Base-by-base conservation (phyloP, 2,888 invertebrate genomes). In the Iselma pallidipennis region DNA sequence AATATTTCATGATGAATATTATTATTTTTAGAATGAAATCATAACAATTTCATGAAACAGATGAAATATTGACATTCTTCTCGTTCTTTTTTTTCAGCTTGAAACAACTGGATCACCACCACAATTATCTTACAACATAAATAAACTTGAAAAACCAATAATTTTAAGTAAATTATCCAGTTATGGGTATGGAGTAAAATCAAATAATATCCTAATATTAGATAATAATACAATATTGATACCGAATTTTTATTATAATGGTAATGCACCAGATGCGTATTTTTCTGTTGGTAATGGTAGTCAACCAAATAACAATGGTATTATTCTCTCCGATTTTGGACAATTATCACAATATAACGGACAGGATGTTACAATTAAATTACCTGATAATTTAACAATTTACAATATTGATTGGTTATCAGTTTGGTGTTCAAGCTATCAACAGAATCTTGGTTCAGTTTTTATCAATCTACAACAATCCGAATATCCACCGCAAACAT, bases 211-310 rank as follows among this genome's bases (percentile, higher is more conserved):
- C 3, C 55, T 57, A 49, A 66, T 71, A 21, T 7, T 68, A 12
- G 65, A 69, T 49, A 56, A 63, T 2, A 59, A 55, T 7, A 69
- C 66, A 4, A 58, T 73, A 26, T 59, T 59, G 31, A 66, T 73
- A 28, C 49, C 60, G 16, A 59, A 71, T 19, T 60, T 73, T 5
- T 60, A 70, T 53, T 71, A 69, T 58, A 69, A 71, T 61, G 73
- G 73, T 6, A 58, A 54, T 57, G 68, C 60, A 3, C 66, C 69
- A 10, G 69, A 70, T 37, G 68, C 69, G 2, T 61, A 69, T 54
- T 71, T 73, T 58, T 63, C 66, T 64, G 66, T 66, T 6, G 72
- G 72, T 42, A 65, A 53, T 25, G 70, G 72, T 16, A 12, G 52
- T 10, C 37, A 52, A 52, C 66, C 69, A 0, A 48, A 59, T 0